Evolutionary conservation across 2,888 invertebrate species (phyloP), one percentile per base, ranked within the genome.

Genomic region (Drosophila robusta): DNA sequence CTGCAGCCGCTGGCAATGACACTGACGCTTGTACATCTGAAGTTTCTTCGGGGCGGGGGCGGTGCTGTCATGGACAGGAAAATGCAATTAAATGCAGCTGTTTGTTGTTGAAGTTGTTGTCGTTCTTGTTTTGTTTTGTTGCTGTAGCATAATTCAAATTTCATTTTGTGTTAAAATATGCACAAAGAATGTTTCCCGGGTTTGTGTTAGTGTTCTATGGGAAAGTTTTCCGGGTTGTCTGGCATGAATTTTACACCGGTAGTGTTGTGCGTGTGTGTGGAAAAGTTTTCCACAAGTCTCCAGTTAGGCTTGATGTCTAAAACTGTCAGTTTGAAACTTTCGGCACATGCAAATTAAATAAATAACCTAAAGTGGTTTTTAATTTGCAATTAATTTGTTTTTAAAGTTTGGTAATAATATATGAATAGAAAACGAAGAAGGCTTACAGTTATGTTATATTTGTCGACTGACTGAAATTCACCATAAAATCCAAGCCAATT

Each of bases 11-110:
- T 60, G 78, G 76, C 70, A 46, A 49, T 70, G 63, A 41, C 52
- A 57, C 26, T 52, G 61, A 47, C 57, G 50, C 41, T 12, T 38
- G 54, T 51, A 70, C 54, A 46, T 42, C 50, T 49, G 12, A 12
- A 56, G 46, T 60, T 55, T 14, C 46, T 44, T 5, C 26, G 44
- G 36, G 34, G 45, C 18, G 51, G 7, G 12, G 26, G 29, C 9
- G 24, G 3, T 9, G 26, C 14, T 11, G 16, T 22, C 11, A n/a
- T 16, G 16, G 56, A 79, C 80, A 81, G 60, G 67, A 50, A 87
- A 84, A 81, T 78, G 80, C 75, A 84, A 87, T 87, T 87, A 81
- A 74, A 58, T 57, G 57, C 45, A 66, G 46, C 41, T 62, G 52
- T 42, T 57, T 74, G 24, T 44, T 26, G 22, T 50, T 36, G 11